phyloP scores from a whole-genome alignment of 2,113 vertebrate species.

The Psephotus haematonotus region DNA sequence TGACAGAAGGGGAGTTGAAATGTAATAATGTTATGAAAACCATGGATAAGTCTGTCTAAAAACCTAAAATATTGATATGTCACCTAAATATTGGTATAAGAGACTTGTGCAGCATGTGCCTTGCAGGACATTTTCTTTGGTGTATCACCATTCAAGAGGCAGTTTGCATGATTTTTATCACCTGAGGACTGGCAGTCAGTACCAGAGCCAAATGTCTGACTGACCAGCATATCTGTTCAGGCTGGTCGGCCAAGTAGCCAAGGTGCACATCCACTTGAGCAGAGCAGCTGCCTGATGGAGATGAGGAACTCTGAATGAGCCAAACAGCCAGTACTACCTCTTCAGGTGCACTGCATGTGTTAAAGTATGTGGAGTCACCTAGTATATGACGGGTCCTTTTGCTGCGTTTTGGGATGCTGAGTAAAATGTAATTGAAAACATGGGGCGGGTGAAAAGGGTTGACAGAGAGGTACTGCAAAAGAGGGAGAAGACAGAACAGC shows the following conservation, averaged over 20 bases:
- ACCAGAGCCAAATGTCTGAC: background rate
- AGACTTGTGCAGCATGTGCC: background rate
- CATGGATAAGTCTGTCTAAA: background rate
- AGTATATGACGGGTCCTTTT: background rate
- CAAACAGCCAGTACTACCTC: background rate
- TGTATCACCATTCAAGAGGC: background rate
- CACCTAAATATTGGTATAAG: background rate
- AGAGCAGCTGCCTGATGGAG: background rate
- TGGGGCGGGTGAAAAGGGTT: background rate
- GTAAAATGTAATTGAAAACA: background rate
- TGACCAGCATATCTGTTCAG: fast-evolving
- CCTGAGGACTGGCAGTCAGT: background rate
- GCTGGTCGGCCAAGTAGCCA: background rate
- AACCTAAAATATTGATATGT: background rate
- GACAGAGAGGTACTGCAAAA: background rate
- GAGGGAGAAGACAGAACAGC: background rate
- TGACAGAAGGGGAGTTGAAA: background rate
- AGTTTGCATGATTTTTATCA: background rate
- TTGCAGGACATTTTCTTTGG: background rate
- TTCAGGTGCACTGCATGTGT: background rate
- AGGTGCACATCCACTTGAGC: background rate
- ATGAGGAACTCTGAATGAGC: background rate
- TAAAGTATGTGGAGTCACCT: background rate
- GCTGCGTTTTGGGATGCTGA: background rate
- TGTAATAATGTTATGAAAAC: background rate